Base-by-base conservation (phyloP, 2,888 invertebrate species). In the Eucriotettix oculatus region DNA sequence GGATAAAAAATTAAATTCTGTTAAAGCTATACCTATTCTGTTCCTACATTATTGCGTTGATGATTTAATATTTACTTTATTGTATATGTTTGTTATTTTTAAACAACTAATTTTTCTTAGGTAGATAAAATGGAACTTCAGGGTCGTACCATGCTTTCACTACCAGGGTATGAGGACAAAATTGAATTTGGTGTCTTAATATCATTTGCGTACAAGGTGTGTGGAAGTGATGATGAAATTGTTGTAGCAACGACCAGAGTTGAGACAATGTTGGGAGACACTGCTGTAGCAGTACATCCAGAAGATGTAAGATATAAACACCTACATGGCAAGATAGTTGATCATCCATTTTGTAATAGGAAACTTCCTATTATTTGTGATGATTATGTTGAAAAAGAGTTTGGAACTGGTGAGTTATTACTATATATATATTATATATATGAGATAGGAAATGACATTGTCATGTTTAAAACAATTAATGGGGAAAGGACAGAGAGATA, bases 181-280 rank as follows among this genome's bases (percentile, higher is more conserved):
- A 83, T 98, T 29, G 92, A 95, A 71, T 98, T 99, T 71, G 99
- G 99, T 3, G 88, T 93, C 42, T 76, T 99, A 12, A 83, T 91
- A 1, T 83, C 85, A 52, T 99, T 99, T 76, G 93, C 94, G 0
- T 99, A 99, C 74, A 84, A 86, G 71, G 76, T 88, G 1, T 83
- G 86, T 63, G 81, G 81, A 54, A 72, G 72, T 62, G 66, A 66
- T 16, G 79, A 80, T 42, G 92, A 92, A 57, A 78, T 96, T 52
- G 78, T 92, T 59, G 97, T 99, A 41, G 95, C 98, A 1, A 99
- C 99, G 1, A 99, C 99, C 0, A 86, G 99, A 68, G 85, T 97
- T 41, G 99, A 99, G 78, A 99, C 99, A 1, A 97, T 99, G 92
- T 76, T 99, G 12, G 91, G 98, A 1, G 99, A 99, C 73, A 90